Evolutionary conservation across 2,113 vertebrate genomes (phyloP).

Genomic region (Toxotes chatareus): DNA sequence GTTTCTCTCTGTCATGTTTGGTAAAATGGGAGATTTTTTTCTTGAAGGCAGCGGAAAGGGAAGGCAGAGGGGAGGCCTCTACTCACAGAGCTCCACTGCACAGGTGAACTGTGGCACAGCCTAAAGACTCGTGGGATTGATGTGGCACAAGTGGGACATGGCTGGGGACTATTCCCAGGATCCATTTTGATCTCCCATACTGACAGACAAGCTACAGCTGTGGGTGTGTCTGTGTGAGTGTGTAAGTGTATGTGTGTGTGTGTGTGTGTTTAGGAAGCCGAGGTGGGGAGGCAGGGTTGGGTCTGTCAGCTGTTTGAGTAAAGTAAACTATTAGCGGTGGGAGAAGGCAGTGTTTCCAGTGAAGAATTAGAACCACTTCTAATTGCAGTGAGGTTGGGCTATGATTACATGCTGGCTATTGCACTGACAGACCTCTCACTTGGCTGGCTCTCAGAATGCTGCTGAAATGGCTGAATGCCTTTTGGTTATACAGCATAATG

Average conservation of each 20-base stretch:
- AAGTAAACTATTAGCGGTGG: conserved; percentile 80
- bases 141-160: conserved; percentile 67
- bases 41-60: background rate
- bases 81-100: conserved; percentile 4
- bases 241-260: conserved; percentile 49
- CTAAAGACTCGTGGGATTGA: conserved; percentile 56
- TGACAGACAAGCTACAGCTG: conserved; percentile 75
- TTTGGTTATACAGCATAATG: conserved; percentile 78
- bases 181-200: conserved; percentile 68
- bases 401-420: conserved; percentile 84
- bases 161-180: conserved; percentile 58
- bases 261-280: conserved; percentile 38
- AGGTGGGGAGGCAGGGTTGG: conserved; percentile 48
- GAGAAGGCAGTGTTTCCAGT: conserved; percentile 77
- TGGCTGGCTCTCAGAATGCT: conserved; percentile 76
- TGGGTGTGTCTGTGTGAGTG: conserved; percentile 38
- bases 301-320: conserved; percentile 79
- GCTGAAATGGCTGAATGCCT: conserved; percentile 80
- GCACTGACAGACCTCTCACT: conserved; percentile 80
- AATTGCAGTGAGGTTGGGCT: conserved; percentile 84
- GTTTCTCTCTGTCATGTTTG: conserved; percentile 59
- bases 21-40: conserved; percentile 31
- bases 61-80: conserved; percentile 18
- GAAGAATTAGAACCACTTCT: conserved; percentile 81
- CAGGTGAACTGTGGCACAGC: conserved; percentile 56